Evolutionary conservation across 2,113 vertebrate species (phyloP).

Genomic region (Capreolus pygargus): DNA sequence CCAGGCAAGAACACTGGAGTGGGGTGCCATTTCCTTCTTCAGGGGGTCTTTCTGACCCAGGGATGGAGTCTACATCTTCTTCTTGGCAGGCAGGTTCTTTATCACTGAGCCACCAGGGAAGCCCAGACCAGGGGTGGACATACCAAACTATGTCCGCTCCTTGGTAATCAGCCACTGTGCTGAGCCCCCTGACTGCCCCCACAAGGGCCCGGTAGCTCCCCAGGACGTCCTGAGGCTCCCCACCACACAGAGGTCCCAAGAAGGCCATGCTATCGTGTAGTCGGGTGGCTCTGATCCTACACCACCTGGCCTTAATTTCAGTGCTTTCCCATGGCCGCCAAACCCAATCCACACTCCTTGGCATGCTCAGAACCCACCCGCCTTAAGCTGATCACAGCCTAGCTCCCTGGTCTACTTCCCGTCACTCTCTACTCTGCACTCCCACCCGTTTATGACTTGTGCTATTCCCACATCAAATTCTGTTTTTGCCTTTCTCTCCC

Average conservation of each 20-base stretch:
- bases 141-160: not conserved
- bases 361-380: not conserved
- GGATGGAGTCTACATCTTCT: not conserved
- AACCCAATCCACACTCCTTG: not conserved
- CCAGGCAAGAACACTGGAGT: not conserved
- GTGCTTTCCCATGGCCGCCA: not conserved
- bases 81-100: not conserved
- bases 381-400: not conserved
- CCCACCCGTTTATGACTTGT: not conserved
- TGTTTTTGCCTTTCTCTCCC: not conserved
- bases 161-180: not conserved
- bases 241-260: not conserved
- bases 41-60: not conserved
- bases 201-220: not conserved
- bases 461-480: not conserved
- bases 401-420: not conserved
- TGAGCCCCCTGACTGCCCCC: too few species aligned
- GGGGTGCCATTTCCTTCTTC: not conserved
- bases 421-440: not conserved
- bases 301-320: not conserved
- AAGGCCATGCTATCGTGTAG: not conserved
- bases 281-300: accelerated
- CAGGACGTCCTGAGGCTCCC: not conserved
- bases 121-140: not conserved
- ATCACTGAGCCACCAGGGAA: not conserved